Base-by-base conservation (phyloP, 2,113 vertebrate species). In the Grus americana region DNA sequence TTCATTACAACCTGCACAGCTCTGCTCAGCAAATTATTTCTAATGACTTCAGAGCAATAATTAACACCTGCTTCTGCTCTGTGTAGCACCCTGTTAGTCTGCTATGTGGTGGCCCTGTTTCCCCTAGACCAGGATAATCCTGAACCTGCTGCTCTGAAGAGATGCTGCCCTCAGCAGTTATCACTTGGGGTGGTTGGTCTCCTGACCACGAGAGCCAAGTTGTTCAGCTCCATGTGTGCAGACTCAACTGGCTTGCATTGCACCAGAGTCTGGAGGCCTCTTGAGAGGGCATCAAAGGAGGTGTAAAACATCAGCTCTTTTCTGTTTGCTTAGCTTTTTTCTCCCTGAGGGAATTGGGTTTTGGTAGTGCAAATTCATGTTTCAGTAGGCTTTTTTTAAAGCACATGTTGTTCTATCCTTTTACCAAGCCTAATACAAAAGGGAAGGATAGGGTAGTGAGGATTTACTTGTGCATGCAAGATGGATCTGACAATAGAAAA, bases 121-220 rank as follows among this genome's bases (percentile, higher is more conserved):
- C 14, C 22, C 30, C 22, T 27, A 36, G 18, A 24, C 3, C 52
- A 68, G 47, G 47, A 44, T 27, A 67, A 36, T 24, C 24, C 46
- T 61, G 40, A 36, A 16, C 13, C 9, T 72, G 18, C 21, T 44
- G 26, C 7, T 57, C 44, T 67, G 10, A 38, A 52, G 40, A 34
- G 9, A 5, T 20, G 71, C 17, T 90, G 44, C 27, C 29, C 49
- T 79, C 13, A 24, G 22, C 36, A 38, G n/a, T 40, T 49, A 23
- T 15, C 9, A 0, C 44, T 52, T 96, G 57, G n/a, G 26, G 9
- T 65, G 13, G 3, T 2, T 95, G 54, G 12, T 24, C 3, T 72
- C 40, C 30, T 58, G 74, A 29, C 16, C 4, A 3, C 0, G 3
- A 49, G 13, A 73, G 22, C 8, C 47, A 36, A 3, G 55, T 7